Percentiles rank a stretch among this genome's conserved stretches.
Conservation (phyloP, 2,113 vertebrate species). For the Pionites leucogaster region DNA sequence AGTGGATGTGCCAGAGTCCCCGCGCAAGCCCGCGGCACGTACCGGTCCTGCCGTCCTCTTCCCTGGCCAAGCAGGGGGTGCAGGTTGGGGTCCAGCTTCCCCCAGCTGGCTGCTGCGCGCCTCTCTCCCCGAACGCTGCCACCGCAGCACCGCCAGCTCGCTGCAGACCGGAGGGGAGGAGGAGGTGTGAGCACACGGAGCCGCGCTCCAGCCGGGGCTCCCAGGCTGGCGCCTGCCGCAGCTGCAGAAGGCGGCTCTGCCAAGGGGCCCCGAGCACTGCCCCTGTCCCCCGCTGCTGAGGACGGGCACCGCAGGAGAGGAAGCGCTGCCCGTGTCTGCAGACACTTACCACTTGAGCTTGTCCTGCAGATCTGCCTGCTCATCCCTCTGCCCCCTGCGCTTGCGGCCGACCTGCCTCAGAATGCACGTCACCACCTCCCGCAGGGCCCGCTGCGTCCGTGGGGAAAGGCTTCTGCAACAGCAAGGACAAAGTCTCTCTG, state of each 20-base stretch:
- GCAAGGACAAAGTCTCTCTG: not conserved
- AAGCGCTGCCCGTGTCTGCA: not conserved
- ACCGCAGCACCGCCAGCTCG: not conserved
- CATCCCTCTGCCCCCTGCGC: not conserved
- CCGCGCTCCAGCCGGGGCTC: not conserved
- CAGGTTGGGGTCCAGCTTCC: not conserved
- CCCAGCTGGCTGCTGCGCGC: no score
- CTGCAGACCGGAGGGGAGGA: not conserved
- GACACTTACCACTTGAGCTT: not conserved
- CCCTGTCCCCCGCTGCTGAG: not conserved
- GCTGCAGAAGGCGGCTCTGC: not conserved
- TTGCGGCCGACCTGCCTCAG: not conserved
- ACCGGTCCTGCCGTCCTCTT: not conserved
- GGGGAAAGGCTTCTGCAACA: not conserved
- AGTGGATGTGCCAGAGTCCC: not conserved
- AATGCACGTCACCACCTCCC: not conserved
- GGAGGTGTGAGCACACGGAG: not conserved
- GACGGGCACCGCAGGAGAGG: not conserved
- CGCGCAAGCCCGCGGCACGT: not conserved
- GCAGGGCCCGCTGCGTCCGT: not conserved
- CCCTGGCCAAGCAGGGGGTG: not conserved
- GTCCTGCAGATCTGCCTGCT: not conserved
- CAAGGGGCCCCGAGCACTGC: not conserved
- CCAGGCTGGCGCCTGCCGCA: no score
- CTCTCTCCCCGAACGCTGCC: accelerated